Evolutionary conservation across 2,797 vertebrate genomes (phyloP), one percentile per base, ranked within the genome.

Genomic region (Alexandromys oeconomus): DNA sequence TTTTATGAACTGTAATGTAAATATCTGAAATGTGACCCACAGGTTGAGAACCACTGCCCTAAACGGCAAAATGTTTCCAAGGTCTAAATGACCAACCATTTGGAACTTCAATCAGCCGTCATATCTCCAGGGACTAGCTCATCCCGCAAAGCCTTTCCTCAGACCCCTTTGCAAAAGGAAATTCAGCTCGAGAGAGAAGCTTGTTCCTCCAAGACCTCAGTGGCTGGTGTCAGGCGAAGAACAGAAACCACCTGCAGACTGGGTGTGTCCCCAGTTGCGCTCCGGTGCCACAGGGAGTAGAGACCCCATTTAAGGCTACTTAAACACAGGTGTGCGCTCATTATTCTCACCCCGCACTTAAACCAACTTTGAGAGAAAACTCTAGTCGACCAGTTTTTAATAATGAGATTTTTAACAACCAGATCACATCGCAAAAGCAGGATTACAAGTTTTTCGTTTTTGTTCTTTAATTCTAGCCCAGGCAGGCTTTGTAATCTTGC

Each of bases 401-500:
- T 37, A 89, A 34, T 54, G 61, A 86, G 61, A 34, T 82, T 63
- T 91, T 51, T 80, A 78, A 73, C 29, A 51, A 31, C 40, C 40
- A 34, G 14, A n/a, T 67, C 43, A 73, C 21, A 69, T 61, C 71
- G 51, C 69, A 91, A 61, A 91, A 43, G 27, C 63, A 80, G 51
- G 40, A n/a, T 82, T 43, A 81, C 21, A 31, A 23, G 15, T 0
- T 46, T 25, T 78, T 46, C 23, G 12, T 5, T 46, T n/a, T 69
- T 46, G 5, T 12, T 67, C 19, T 48, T 63, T 51, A 93, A 84
- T 69, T 89, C 48, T 19, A 76, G 85, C 48, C 63, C 71, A 51
- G 82, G 90, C 73, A 92, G 80, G 43, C 71, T 74, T 93, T 48
- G 27, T 85, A 93, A 95, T 77, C 79, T 73, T 93, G 23, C 86